Conservation (phyloP, 92 coral and sea anemone species). For the Zoanthus solanderi region DNA sequence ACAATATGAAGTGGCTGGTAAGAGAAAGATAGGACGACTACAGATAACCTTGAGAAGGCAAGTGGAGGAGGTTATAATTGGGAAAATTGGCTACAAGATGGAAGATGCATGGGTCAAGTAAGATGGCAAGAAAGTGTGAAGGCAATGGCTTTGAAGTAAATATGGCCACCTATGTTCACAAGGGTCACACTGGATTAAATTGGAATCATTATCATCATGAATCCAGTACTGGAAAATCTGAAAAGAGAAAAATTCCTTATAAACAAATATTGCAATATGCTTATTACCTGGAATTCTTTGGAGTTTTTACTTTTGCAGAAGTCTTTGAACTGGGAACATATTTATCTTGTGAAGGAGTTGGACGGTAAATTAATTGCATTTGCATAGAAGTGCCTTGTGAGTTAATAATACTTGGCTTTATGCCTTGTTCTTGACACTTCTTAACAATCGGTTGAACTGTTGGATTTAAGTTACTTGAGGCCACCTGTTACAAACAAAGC, state of each 20-base stretch:
- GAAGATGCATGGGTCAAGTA: too few species aligned
- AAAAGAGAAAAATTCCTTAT: neutral
- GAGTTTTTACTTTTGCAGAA: neutral
- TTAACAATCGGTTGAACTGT: neutral
- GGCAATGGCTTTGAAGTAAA: too few species aligned
- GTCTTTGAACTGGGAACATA: slow-evolving; percentile 2
- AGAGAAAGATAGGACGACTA: too few species aligned
- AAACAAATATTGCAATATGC: neutral
- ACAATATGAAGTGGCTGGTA: too few species aligned
- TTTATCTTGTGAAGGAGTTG: slow-evolving; percentile 18
- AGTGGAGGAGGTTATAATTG: too few species aligned
- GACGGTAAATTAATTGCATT: slow-evolving; percentile 27
- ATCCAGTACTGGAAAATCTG: too few species aligned
- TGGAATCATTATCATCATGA: too few species aligned
- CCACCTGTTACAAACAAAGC: neutral
- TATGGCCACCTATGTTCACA: too few species aligned
- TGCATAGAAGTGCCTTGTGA: slow-evolving; percentile 33
- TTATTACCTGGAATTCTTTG: neutral
- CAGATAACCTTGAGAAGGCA: too few species aligned
- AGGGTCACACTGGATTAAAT: too few species aligned
- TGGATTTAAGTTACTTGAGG: neutral
- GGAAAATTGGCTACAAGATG: too few species aligned
- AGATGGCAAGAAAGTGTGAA: too few species aligned
- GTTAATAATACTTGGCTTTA: slow-evolving; percentile 23
- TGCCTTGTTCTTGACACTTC: neutral